A percentile compares a stretch with the other conserved stretches of the same genome.
Evolutionary conservation across 2,113 vertebrate species (phyloP).

Genomic region (Himantopus leucocephalus): DNA sequence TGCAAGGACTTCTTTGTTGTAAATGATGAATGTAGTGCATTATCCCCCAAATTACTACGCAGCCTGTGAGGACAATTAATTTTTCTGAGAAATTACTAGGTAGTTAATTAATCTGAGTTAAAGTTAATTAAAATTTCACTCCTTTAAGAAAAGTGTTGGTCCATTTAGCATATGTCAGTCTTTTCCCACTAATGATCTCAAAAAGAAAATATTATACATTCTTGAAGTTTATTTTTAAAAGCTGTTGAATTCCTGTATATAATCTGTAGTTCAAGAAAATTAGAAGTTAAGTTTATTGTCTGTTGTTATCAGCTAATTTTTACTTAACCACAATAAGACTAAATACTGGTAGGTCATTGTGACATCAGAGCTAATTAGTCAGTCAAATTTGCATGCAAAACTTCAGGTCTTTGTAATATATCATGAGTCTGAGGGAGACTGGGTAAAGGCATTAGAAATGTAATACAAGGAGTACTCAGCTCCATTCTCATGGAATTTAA

Average conservation of each 20-base stretch:
- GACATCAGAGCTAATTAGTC: neutral
- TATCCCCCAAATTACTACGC: neutral
- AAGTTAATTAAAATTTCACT: constrained; percentile 32
- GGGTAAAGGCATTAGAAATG: neutral
- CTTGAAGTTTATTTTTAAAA: neutral
- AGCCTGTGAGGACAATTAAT: neutral
- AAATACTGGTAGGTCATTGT: neutral
- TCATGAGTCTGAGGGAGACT: neutral
- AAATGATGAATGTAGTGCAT: neutral
- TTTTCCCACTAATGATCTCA: neutral
- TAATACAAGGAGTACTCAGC: neutral
- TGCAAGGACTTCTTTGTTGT: neutral
- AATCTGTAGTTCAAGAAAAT: neutral
- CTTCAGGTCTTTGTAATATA: neutral
- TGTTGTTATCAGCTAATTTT: neutral
- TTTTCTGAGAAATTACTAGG: constrained; percentile 11
- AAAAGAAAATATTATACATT: neutral
- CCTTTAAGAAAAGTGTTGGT: neutral
- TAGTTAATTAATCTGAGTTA: constrained; percentile 19
- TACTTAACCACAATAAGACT: neutral
- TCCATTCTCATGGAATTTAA: neutral
- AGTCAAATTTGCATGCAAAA: neutral
- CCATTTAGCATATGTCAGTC: neutral
- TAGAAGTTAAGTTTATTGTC: neutral
- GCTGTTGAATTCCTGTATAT: neutral